Conservation (phyloP, 1,140 invertebrate genomes). For the Bombus fervidus region DNA sequence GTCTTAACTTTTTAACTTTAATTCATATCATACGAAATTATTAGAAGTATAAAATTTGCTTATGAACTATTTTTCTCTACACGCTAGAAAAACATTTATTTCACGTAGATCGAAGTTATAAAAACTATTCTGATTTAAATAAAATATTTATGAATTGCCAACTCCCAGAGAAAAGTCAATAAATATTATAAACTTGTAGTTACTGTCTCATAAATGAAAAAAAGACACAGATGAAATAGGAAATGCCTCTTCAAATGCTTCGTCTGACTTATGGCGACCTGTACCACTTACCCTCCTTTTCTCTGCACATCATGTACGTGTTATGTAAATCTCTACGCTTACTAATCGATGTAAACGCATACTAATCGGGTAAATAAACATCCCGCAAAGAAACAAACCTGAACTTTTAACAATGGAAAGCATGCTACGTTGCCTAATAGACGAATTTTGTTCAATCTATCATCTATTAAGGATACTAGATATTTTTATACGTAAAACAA, state of each 20-base stretch:
- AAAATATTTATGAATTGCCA: not conserved
- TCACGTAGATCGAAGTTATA: not conserved
- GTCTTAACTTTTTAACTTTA: not conserved
- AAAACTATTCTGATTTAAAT: not conserved
- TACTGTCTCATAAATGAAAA: not conserved
- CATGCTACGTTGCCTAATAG: too few species aligned
- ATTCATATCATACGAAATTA: not conserved
- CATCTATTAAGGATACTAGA: too few species aligned
- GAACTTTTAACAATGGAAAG: not conserved
- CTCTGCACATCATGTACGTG: not conserved
- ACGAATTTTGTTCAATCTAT: too few species aligned
- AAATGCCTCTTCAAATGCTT: not conserved
- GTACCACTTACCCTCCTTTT: not conserved
- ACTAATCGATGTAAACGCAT: not conserved
- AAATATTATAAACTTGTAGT: not conserved
- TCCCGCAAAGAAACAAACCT: not conserved
- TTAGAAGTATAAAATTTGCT: not conserved
- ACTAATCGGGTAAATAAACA: not conserved
- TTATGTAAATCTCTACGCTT: too few species aligned
- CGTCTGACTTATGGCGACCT: not conserved
- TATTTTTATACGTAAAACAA: too few species aligned
- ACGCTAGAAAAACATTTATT: not conserved
- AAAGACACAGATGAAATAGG: not conserved
- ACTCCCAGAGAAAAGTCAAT: fast-evolving
- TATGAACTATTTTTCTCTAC: not conserved